These are phyloP conservation scores for Atherinosoma microstoma DNA, from an alignment of 2,797 vertebrate genomes.

Conservation along the genomic window DNA sequence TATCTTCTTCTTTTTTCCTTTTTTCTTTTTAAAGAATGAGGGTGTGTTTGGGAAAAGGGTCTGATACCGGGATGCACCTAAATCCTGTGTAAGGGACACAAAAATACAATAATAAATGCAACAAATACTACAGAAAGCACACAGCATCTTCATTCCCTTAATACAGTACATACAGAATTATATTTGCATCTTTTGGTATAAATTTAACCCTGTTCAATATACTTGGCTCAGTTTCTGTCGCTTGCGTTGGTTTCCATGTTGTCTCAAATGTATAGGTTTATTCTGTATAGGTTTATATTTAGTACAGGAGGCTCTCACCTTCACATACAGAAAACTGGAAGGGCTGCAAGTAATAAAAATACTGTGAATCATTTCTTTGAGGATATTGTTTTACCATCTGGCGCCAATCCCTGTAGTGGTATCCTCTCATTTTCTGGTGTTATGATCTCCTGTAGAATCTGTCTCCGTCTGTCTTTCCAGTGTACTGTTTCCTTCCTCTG, in stretches of 20 bases:
- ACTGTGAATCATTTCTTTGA: constrained; percentile 32
- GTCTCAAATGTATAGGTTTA: constrained; percentile 1
- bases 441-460: constrained; percentile 11
- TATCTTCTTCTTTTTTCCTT: background rate
- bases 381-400: constrained; percentile 43
- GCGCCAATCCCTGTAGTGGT: background rate
- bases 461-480: constrained; percentile 3
- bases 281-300: constrained; percentile 2
- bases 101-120: background rate
- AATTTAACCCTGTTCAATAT: background rate
- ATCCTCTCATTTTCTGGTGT: background rate
- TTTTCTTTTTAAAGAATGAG: background rate
- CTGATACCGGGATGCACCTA: background rate
- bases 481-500: constrained; percentile 1
- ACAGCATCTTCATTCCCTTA: background rate
- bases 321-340: constrained; percentile 4
- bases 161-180: background rate
- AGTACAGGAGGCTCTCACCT: background rate
- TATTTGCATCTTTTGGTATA: background rate
- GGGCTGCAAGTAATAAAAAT: constrained; percentile 15
- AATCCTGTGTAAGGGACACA: background rate
- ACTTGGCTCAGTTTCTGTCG: background rate
- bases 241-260: background rate
- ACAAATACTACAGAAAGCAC: background rate
- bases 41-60: background rate